phyloP scores from a whole-genome alignment of 2,797 vertebrate genomes.

The Arctocebus calabarensis region DNA sequence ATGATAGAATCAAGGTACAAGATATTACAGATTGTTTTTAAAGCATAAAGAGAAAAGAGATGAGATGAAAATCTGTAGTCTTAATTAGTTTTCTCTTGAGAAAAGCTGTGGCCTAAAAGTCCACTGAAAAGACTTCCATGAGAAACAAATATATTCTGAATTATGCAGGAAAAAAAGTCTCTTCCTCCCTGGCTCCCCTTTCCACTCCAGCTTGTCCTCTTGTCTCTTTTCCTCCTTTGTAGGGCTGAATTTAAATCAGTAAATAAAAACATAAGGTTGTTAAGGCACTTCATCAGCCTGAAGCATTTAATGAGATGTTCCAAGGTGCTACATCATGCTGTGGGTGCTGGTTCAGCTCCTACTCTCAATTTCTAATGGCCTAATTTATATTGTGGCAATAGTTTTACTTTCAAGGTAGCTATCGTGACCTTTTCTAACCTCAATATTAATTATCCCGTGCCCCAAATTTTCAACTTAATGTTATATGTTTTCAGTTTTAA shows the following conservation, averaged over 20 bases:
- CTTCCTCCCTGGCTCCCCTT: not conserved
- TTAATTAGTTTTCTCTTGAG: not conserved
- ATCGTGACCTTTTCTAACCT: conserved; percentile 30
- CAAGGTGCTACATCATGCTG: conserved; percentile 51
- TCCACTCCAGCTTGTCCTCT: not conserved
- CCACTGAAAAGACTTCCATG: not conserved
- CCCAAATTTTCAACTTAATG: conserved; percentile 29
- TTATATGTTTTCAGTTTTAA: not conserved
- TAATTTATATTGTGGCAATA: conserved; percentile 62
- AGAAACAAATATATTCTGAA: conserved; percentile 39
- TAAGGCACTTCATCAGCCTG: conserved; percentile 71
- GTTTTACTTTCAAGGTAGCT: conserved; percentile 54
- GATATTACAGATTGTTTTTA: conserved; percentile 16
- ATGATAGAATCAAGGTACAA: not conserved
- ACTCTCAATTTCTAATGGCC: conserved; percentile 5
- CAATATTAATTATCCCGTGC: conserved; percentile 46
- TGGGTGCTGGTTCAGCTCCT: not conserved
- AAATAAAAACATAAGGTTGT: conserved; percentile 61
- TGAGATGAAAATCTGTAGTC: not conserved
- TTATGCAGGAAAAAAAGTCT: not conserved
- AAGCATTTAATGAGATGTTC: conserved; percentile 70
- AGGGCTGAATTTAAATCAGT: conserved; percentile 57
- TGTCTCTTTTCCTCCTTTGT: conserved; percentile 14
- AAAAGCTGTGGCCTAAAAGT: not conserved
- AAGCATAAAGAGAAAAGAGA: not conserved